Base-by-base conservation (phyloP, 2,113 vertebrate species). In the Theristicus caerulescens region DNA sequence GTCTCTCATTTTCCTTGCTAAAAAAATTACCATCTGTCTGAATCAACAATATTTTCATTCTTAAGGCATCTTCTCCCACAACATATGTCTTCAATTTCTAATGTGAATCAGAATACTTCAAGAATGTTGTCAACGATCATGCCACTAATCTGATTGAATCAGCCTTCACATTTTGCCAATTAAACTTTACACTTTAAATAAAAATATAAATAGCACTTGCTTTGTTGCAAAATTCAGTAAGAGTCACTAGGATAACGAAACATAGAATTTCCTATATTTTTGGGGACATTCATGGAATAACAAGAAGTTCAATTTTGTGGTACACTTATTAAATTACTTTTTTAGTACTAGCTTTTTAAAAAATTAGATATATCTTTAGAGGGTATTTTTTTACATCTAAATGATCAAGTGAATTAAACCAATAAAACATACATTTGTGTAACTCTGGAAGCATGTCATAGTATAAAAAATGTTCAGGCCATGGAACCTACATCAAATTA, bases 11-110 rank as follows among this genome's bases (percentile, higher is more conserved):
- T 95, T 95, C 17, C 31, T 79, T 83, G 25, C 42, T 86, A 57
- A 71, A 79, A 91, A 91, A 21, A 46, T 73, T 77, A 51, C 88
- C 93, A 91, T 95, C 77, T 96, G 55, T 90, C 76, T 88, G 47
- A 82, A 66, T 20, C 87, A 97, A 70, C 76, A 92, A 90, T 96
- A 94, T 96, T 97, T 97, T 96, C 70, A 88, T 86, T 95, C 86
- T 82, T 83, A 90, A 91, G 52, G 27, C 73, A 90, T 92, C 79
- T 96, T 93, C 49, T 96, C 76, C 79, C 29, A 55, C 46, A 95
- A 79, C 58, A 78, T 95, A 95, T 94, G 86, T 87, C 86, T 95
- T 92, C 66, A 85, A 46, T 95, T 94, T 93, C 54, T 86, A 27
- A 86, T 81, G 57, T 59, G 73, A 93, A 86, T 76, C 59, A 79